Base-by-base conservation (phyloP, 2,888 invertebrate species). In the Noctua pronuba region DNA sequence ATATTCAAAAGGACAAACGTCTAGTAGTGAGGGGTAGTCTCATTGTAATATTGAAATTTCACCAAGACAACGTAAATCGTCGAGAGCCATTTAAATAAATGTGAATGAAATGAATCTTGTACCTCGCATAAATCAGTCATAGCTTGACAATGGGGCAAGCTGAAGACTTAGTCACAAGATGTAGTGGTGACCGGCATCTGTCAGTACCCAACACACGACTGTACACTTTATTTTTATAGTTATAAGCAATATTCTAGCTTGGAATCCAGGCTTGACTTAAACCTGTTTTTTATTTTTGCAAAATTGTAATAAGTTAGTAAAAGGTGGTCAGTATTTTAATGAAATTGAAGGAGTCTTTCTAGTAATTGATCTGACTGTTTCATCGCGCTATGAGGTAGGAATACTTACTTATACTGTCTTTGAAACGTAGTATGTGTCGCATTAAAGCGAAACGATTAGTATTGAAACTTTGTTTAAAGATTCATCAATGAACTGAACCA, bases 61-160 rank as follows among this genome's bases (percentile, higher is more conserved):
- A 75, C 69, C 75, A 77, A 81, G 84, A 87, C 87, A 74, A 80
- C 80, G 86, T 88, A 88, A 88, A 88, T 85, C 85, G 60, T 85
- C 66, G 18, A 31, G 66, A 24, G 78, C 84, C 88, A 88, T 88
- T 88, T 86, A 89, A 89, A 88, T 88, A 88, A 89, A 88, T 84
- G 89, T 89, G 88, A 89, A 89, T 89, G 89, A 86, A 86, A 87
- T 88, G 85, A 82, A 89, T 87, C 85, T 84, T 83, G 83, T 77
- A 79, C 77, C 52, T 82, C 73, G 75, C 87, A 85, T 89, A 88
- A 90, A 90, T 90, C 89, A 88, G 80, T 88, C 88, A 88, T 81
- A 83, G 73, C 82, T 84, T 87, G 88, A 89, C 89, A 89, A 89
- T 89, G 83, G 86, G 73, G 72, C 83, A 82, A 80, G 79, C 83